phyloP scores from a whole-genome alignment of 1,140 invertebrate species.

The Diorhabda carinulata region DNA sequence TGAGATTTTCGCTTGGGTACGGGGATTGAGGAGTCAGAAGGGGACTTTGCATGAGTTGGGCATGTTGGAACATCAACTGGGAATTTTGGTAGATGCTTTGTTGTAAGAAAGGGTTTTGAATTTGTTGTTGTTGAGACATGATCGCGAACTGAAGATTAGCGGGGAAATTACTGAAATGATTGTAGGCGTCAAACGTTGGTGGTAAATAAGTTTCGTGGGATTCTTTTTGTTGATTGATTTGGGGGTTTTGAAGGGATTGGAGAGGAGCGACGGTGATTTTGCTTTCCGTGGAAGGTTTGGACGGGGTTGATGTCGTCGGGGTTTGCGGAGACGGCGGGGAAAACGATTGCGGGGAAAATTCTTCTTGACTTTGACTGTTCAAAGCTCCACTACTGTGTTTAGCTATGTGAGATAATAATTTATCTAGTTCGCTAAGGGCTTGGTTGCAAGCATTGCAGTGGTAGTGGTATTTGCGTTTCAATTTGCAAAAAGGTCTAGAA shows the following conservation, averaged over 20 bases:
- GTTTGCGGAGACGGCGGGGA: conserved; percentile 22
- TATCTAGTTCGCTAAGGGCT: conserved; percentile 67
- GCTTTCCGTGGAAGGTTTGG: conserved; percentile 29
- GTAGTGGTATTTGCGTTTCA: conserved; percentile 79
- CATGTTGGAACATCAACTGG: conserved; percentile 46
- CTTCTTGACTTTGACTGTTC: conserved; percentile 50
- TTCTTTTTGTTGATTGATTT: conserved; percentile 25
- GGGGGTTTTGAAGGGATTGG: conserved; percentile 39
- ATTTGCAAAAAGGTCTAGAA: conserved; percentile 78
- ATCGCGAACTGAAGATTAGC: conserved; percentile 45
- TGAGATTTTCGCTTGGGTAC: conserved; percentile 41
- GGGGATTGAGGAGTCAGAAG: conserved; percentile 35
- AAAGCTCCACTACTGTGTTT: conserved; percentile 63
- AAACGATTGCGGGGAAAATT: conserved; percentile 45
- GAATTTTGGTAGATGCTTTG: conserved; percentile 40
- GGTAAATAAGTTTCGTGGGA: conserved; percentile 34
- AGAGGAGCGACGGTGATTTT: conserved; percentile 45
- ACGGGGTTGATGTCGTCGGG: not conserved
- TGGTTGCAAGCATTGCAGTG: conserved; percentile 87
- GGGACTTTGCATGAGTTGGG: conserved; percentile 44
- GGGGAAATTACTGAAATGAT: conserved; percentile 45
- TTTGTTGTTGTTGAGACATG: conserved; percentile 43
- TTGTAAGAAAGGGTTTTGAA: conserved; percentile 42
- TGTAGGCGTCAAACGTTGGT: conserved; percentile 45
- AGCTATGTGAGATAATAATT: conserved; percentile 64